Percentiles rank a stretch among this genome's conserved stretches.
Evolutionary conservation across 1,140 invertebrate species (phyloP).

Genomic region (Tigriopus japonicus): DNA sequence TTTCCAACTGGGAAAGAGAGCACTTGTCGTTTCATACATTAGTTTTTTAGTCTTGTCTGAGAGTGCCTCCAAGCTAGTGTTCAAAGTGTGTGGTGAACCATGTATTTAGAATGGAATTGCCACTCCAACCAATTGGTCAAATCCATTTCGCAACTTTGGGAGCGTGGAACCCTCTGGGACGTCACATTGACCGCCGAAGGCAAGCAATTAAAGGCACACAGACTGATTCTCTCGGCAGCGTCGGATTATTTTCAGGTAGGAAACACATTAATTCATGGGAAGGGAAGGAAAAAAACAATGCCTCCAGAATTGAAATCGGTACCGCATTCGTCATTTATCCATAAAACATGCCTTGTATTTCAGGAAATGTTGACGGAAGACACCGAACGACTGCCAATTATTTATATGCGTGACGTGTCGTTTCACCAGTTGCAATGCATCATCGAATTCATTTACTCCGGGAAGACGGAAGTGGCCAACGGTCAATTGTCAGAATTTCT

Average conservation of each 20-base stretch:
- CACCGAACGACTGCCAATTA: neutral
- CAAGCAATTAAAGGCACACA: neutral
- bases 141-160: neutral
- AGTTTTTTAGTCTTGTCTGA: no score
- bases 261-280: neutral
- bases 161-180: neutral
- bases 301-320: no score
- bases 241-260: slow-evolving; percentile 1
- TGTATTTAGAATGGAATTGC: neutral
- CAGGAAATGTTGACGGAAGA: slow-evolving; percentile 3
- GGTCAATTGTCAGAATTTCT: neutral
- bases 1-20: no score
- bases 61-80: no score
- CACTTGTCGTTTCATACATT: no score
- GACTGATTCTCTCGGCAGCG: slow-evolving; percentile 2
- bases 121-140: neutral
- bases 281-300: neutral
- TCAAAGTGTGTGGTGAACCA: neutral
- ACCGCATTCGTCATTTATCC: no score
- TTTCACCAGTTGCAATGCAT: neutral
- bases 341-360: neutral
- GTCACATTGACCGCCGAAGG: slow-evolving; percentile 3
- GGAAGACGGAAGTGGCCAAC: neutral
- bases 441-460: slow-evolving; percentile 1
- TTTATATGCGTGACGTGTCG: slow-evolving; percentile 1